phyloP scores from a whole-genome alignment of 2,797 vertebrate genomes.

The Microchirus variegatus region DNA sequence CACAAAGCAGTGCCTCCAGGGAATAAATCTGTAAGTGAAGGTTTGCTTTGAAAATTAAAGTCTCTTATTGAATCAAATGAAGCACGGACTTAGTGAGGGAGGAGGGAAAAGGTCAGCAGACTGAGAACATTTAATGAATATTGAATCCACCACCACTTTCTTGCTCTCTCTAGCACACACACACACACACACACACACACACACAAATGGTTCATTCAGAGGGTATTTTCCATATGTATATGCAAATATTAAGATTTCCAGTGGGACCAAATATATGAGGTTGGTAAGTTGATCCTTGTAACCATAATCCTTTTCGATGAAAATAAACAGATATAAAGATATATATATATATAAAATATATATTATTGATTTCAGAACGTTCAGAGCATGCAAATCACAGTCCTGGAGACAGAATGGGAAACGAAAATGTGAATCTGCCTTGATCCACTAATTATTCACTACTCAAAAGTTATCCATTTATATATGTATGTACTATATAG shows the following conservation, averaged over 20 bases:
- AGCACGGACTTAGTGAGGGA: slow-evolving; percentile 53
- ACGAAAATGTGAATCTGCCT: no score
- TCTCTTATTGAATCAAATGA: slow-evolving; percentile 78
- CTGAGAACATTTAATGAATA: slow-evolving; percentile 72
- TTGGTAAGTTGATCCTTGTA: background rate
- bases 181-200: slow-evolving; percentile 1
- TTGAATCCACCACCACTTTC: slow-evolving; percentile 48
- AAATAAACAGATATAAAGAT: no score
- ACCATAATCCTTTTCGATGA: no score
- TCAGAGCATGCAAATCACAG: no score
- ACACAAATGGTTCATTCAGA: slow-evolving; percentile 4
- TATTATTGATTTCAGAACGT: no score
- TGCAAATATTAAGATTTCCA: background rate
- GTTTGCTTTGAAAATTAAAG: slow-evolving; percentile 71
- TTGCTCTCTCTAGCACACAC: background rate
- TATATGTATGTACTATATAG: no score
- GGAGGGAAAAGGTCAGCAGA: slow-evolving; percentile 72
- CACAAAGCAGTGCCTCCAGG: slow-evolving; percentile 49
- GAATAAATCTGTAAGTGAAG: slow-evolving; percentile 61
- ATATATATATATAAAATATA: no score
- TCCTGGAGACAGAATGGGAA: no score
- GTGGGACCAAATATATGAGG: background rate
- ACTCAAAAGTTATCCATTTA: no score
- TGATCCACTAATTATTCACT: no score
- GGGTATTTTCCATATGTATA: background rate